A percentile compares a stretch with the other conserved stretches of the same genome.
Evolutionary conservation across 2,113 vertebrate genomes (phyloP).

Genomic region (Platanista minor): DNA sequence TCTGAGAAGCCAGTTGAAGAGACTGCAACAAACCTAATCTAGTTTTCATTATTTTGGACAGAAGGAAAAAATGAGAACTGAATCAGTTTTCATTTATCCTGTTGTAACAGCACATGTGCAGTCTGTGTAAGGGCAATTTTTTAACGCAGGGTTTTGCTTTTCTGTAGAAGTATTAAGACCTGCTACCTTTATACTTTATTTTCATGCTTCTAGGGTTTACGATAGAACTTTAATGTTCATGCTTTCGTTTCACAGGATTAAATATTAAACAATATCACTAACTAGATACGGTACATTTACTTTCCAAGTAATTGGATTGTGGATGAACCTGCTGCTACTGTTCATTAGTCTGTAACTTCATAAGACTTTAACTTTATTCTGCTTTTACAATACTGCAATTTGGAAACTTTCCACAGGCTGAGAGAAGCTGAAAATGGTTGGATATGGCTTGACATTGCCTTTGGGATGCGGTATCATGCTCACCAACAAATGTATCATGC

Average conservation of each 20-base stretch:
- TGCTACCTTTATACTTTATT: conserved; percentile 54
- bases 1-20: background rate
- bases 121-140: conserved; percentile 4
- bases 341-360: conserved; percentile 71
- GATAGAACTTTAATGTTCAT: conserved; percentile 51
- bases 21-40: background rate
- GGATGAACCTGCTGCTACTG: conserved; percentile 66
- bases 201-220: conserved; percentile 63
- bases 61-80: background rate
- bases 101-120: background rate
- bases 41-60: conserved; percentile 64
- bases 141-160: conserved; percentile 31
- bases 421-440: conserved; percentile 45
- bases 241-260: conserved; percentile 67
- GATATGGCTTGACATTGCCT: background rate
- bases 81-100: background rate
- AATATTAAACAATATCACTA: conserved; percentile 77
- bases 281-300: conserved; percentile 74
- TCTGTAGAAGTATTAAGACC: conserved; percentile 49
- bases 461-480: background rate
- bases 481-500: background rate
- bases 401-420: conserved; percentile 52
- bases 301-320: conserved; percentile 73
- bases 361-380: conserved; percentile 57
- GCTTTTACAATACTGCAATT: conserved; percentile 58